Conservation (phyloP, 37 sponge, comb jelly and placozoan genomes). For the Eunapius fragilis region DNA sequence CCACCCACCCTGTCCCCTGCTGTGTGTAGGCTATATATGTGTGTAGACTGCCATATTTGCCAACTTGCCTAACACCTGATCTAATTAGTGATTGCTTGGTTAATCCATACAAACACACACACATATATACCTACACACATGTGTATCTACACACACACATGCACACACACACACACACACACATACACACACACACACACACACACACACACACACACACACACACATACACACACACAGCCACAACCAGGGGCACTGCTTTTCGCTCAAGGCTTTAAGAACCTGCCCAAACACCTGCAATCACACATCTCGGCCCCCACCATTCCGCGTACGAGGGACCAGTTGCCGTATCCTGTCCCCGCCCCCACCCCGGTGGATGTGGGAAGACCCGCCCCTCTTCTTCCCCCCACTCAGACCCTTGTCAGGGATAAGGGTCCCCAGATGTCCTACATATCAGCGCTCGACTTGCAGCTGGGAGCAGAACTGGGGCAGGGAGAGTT, state of each 20-base stretch:
- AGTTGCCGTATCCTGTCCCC: neutral
- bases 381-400: conserved; percentile 7
- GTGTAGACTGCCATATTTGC: too few relatives aligned
- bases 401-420: conserved; percentile 6
- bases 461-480: conserved; percentile 30
- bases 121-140: too few relatives aligned
- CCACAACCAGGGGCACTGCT: conserved; percentile 16
- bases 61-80: too few relatives aligned
- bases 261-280: conserved; percentile 1
- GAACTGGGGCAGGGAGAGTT: conserved; percentile 92
- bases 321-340: too few relatives aligned
- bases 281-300: conserved; percentile 4
- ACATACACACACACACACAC: conserved; percentile 6
- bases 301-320: too few relatives aligned
- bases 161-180: neutral
- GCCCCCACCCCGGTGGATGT: neutral
- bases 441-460: conserved; percentile 32
- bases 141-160: too few relatives aligned
- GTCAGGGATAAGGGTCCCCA: conserved; percentile 1
- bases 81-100: too few relatives aligned
- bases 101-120: too few relatives aligned
- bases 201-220: conserved; percentile 26
- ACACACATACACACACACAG: conserved; percentile 27
- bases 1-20: too few relatives aligned
- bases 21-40: too few relatives aligned